Conservation (phyloP, 2,888 invertebrate species). For the Tineola bisselliella region DNA sequence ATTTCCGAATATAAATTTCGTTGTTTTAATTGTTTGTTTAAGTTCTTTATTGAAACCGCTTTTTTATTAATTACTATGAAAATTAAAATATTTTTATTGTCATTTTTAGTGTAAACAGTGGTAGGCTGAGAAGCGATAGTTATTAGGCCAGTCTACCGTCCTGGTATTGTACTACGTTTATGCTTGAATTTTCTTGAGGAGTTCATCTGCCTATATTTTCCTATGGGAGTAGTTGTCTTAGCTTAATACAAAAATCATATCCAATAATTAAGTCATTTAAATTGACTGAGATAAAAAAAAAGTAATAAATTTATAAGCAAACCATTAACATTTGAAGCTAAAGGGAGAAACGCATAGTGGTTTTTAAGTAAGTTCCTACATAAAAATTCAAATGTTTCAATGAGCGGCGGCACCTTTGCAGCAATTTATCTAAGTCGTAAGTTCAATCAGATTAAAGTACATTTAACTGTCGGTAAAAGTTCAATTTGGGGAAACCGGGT, state of each 20-base stretch:
- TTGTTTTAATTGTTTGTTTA: slow-evolving; percentile 29
- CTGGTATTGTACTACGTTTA: no score
- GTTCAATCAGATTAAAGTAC: slow-evolving; percentile 65
- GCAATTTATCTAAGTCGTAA: slow-evolving; percentile 55
- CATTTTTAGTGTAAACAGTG: no score
- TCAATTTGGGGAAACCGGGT: slow-evolving; percentile 56
- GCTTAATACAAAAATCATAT: no score
- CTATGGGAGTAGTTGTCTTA: no score
- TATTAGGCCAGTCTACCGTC: no score
- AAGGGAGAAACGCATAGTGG: neutral
- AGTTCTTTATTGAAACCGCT: neutral
- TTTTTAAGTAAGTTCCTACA: neutral
- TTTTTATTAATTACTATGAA: no score
- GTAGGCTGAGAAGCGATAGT: no score
- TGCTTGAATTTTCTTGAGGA: no score
- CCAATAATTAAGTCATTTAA: no score
- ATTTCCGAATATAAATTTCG: slow-evolving; percentile 30
- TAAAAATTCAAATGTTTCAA: slow-evolving; percentile 18
- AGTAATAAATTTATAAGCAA: neutral
- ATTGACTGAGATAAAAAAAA: no score
- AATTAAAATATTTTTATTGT: no score
- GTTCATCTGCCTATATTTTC: no score
- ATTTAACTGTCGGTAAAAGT: slow-evolving; percentile 61
- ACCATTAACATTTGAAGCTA: neutral
- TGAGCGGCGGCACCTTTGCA: slow-evolving; percentile 8